Evolutionary conservation across 1,140 invertebrate species (phyloP), one percentile per base, ranked within the genome.

Genomic region (Bombus difficillimus): DNA sequence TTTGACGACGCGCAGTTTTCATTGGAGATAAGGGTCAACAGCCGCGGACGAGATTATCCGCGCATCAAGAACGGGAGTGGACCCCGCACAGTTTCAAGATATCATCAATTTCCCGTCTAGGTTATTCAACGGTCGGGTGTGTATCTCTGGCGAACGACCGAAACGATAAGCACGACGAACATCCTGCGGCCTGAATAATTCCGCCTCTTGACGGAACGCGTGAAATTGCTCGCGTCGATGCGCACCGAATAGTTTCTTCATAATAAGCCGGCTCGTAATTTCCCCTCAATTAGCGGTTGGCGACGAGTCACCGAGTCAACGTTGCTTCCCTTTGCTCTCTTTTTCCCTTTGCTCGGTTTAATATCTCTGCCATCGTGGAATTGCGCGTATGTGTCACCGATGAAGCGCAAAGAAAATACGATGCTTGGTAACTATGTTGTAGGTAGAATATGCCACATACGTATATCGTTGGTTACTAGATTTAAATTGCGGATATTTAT

Each of bases 211-310:
- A 90, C 88, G 74, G 79, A 77, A 73, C 68, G 79, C 41, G 83
- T 86, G 87, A 84, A 93, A 92, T 88, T 88, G 86, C 87, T 92
- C 90, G 89, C 86, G 76, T 87, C 89, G 85, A 88, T 88, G 89
- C 89, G 83, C 71, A 85, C 88, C 88, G 89, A 90, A 91, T 92
- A 90, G 80, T 92, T 79, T 72, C 85, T 83, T 91, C 84, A 86
- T 90, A 93, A 92, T 91, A 91, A 90, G 86, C 87, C 83, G 84
- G 74, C 83, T 92, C 78, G 82, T 90, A 91, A 89, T 92, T 93
- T 92, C 88, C 81, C 86, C 86, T 90, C 88, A 92, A 91, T 92
- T 92, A 93, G 86, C 76, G 86, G 47, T 72, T 89, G 83, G 85
- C 85, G 73, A 86, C 83, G 83, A 91, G 81, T 81, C 81, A 69